Evolutionary conservation across 2,113 vertebrate species (phyloP).

Genomic region (Oryzias melastigma): DNA sequence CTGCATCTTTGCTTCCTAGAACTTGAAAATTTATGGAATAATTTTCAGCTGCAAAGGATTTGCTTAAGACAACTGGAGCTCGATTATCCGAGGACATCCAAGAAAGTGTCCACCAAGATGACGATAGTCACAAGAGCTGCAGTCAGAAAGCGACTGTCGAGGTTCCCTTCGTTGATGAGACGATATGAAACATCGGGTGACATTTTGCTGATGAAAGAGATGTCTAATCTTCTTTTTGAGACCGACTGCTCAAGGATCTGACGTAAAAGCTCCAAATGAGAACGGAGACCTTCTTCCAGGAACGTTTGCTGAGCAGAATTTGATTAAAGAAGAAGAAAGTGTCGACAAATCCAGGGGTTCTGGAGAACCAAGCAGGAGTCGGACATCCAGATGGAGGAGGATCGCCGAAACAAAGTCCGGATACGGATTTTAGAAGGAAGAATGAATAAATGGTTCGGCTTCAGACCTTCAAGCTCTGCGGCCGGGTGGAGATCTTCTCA

Average conservation of each 20-base stretch:
- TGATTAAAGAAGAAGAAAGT: background rate
- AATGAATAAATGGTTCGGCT: slow-evolving; percentile 1
- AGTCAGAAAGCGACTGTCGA: background rate
- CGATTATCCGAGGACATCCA: slow-evolving; percentile 3
- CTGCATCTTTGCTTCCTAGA: slow-evolving; percentile 44
- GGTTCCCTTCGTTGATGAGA: background rate
- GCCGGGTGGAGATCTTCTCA: slow-evolving; percentile 11
- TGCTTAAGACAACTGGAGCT: slow-evolving; percentile 52
- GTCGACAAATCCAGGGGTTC: slow-evolving; percentile 10
- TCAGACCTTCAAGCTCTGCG: background rate
- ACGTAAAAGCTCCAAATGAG: background rate
- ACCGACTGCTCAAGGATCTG: slow-evolving; percentile 16
- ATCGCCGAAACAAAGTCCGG: slow-evolving; percentile 16
- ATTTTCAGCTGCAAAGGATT: slow-evolving; percentile 54
- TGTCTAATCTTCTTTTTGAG: slow-evolving; percentile 1
- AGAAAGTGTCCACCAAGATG: background rate
- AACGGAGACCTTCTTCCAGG: background rate
- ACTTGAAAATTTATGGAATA: slow-evolving; percentile 39
- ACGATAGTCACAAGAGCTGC: background rate
- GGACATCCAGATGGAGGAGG: background rate
- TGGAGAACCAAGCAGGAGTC: slow-evolving; percentile 8
- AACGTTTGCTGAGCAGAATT: background rate
- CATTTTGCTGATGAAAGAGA: slow-evolving; percentile 1
- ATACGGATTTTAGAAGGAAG: background rate
- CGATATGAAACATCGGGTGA: background rate